Base-by-base conservation (phyloP, 2,797 vertebrate genomes). In the Manis crassicaudata region DNA sequence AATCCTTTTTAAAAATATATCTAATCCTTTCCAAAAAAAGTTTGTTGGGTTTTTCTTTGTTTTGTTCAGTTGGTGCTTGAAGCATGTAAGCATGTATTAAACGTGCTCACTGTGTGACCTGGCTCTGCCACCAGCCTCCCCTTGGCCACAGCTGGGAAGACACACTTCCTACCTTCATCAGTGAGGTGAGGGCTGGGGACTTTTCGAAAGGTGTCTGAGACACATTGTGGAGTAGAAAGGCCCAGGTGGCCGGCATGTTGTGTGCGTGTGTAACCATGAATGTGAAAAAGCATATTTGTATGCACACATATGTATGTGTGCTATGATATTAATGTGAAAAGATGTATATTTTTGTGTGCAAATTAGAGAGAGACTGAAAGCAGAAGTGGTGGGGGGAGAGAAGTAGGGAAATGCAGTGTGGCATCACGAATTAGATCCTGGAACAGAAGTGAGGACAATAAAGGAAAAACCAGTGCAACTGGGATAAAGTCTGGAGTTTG, bases 31-130 rank as follows among this genome's bases (percentile, higher is more conserved):
- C 56, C 2, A 62, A 63, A 54, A 70, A 89, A 58, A 17, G 37
- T 25, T n/a, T 11, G 18, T 6, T 2, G 29, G 17, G 50, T 60
- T 29, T 82, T 84, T 35, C 73, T 37, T 60, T 43, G 56, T 54
- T 65, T 75, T 37, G 32, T 72, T 56, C 29, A 20, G 88, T n/a
- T 43, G 56, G 32, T 13, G 46, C 73, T 68, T 32, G 18, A n/a
- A 70, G 37, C 3, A 0, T 1, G 7, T 56, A n/a, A 70, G 37
- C 3, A 0, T 1, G 7, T 56, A 18, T 27, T n/a, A 13, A 18
- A 27, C 25, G 37, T 56, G 67, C 75, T 40, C 7, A 2, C n/a
- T 2, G 7, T 9, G 1, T 27, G 27, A 43, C 52, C 81, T 6
- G 8, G 58, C 67, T 54, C 56, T 50, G 87, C 27, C 72, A 35